Evolutionary conservation across 2,888 invertebrate species (phyloP).

Genomic region (Lottia scabra): DNA sequence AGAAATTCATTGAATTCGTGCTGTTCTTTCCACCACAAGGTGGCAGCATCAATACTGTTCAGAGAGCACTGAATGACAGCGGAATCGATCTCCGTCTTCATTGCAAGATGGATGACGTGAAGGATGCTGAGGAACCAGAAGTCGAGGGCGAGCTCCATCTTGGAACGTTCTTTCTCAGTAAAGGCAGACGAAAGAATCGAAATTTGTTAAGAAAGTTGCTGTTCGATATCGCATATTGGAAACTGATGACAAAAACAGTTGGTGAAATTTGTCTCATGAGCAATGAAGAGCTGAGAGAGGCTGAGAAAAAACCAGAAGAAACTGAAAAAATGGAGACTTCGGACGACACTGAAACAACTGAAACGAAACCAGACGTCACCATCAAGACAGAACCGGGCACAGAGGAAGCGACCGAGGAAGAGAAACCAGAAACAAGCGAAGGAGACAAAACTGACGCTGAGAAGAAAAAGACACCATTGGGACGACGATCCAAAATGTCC

Average conservation of each 20-base stretch:
- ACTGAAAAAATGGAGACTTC: neutral
- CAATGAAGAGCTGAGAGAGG: neutral
- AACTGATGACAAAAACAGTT: neutral
- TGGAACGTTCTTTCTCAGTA: neutral
- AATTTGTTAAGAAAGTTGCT: neutral
- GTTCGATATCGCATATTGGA: neutral
- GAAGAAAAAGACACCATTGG: neutral
- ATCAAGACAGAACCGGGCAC: neutral
- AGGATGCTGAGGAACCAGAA: neutral
- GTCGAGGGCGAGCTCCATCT: neutral
- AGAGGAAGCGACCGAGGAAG: neutral
- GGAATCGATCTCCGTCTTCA: neutral
- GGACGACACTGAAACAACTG: neutral
- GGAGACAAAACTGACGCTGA: neutral
- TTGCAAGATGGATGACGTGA: neutral
- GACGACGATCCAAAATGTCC: neutral
- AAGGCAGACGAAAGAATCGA: neutral
- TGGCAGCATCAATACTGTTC: neutral
- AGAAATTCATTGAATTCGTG: neutral
- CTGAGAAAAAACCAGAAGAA: neutral
- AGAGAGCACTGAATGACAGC: neutral
- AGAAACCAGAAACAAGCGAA: neutral
- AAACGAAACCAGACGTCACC: neutral
- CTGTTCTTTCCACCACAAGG: slow-evolving; percentile 3
- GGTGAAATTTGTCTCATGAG: neutral